These are phyloP conservation scores for Eupelmus urozonus DNA, from an alignment of 2,888 invertebrate species.

Conservation along the genomic window DNA sequence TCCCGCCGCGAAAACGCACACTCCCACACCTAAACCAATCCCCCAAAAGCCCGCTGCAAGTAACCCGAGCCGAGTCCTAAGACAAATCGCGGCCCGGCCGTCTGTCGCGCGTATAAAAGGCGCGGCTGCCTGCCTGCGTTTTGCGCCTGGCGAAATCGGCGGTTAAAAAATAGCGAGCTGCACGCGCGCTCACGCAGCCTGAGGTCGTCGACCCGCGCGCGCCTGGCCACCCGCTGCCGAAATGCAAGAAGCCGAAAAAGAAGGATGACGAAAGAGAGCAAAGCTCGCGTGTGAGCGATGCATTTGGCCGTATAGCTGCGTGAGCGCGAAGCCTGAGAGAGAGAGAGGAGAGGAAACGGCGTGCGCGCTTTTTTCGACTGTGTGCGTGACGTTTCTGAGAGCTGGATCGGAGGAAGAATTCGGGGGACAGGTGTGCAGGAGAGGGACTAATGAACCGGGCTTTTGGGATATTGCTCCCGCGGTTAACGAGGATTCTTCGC, in stretches of 20 bases:
- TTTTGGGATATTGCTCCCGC: too few species aligned
- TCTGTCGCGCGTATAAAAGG: constrained; percentile 9
- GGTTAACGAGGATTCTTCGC: too few species aligned
- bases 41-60: too few species aligned
- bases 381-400: neutral
- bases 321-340: neutral
- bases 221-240: constrained; percentile 76
- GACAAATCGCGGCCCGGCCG: constrained; percentile 16
- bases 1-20: neutral
- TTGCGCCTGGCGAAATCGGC: neutral
- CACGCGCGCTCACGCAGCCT: constrained; percentile 22
- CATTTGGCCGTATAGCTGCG: neutral
- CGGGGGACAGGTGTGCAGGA: constrained; percentile 48
- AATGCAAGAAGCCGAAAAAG: constrained; percentile 58
- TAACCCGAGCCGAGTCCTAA: constrained; percentile 49
- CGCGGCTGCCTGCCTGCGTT: neutral
- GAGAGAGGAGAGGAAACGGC: constrained; percentile 10
- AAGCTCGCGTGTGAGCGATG: constrained; percentile 20
- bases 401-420: constrained; percentile 28
- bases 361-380: too few species aligned
- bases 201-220: constrained; percentile 73
- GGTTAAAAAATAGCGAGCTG: neutral
- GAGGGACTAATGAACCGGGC: constrained; percentile 37
- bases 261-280: constrained; percentile 53
- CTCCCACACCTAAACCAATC: neutral